Evolutionary conservation across 2,888 invertebrate species (phyloP).

Genomic region (Syrista parreyssii): DNA sequence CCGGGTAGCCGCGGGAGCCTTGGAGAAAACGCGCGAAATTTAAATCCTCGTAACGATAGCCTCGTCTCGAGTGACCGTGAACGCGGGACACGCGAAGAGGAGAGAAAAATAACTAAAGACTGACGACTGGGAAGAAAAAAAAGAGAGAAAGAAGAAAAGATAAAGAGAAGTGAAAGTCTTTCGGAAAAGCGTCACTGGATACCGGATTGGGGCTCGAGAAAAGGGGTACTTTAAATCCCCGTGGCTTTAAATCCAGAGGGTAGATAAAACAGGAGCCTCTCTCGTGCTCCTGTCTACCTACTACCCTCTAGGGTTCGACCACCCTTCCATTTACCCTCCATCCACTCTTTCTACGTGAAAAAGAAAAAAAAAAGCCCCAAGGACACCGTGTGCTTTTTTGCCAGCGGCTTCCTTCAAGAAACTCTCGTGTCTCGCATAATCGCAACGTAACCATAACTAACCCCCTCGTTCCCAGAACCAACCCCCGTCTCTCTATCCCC

Average conservation of each 20-base stretch:
- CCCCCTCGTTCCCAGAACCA: not conserved
- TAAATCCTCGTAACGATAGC: no score
- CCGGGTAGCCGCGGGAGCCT: no score
- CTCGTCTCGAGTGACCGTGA: no score
- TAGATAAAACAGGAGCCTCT: constrained; percentile 14
- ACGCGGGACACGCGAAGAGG: no score
- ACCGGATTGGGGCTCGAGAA: no score
- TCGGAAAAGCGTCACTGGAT: no score
- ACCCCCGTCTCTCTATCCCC: no score
- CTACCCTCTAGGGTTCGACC: not conserved
- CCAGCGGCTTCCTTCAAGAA: constrained; percentile 8
- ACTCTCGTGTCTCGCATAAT: constrained; percentile 11
- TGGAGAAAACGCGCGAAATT: no score
- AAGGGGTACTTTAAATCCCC: constrained; percentile 9
- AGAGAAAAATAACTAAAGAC: no score
- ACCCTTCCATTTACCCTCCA: not conserved
- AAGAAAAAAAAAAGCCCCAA: no score
- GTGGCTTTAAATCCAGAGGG: constrained; percentile 12
- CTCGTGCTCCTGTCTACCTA: not conserved
- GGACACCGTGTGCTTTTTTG: not conserved
- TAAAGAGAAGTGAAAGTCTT: no score
- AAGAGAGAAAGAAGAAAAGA: not conserved
- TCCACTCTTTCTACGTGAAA: not conserved
- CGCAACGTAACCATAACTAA: constrained; percentile 13
- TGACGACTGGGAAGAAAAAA: no score